Percentiles rank a stretch among this genome's conserved stretches.
These are phyloP conservation scores for Hippocampus guttulatus DNA, from an alignment of 2,113 vertebrate species.

Conservation along the genomic window DNA sequence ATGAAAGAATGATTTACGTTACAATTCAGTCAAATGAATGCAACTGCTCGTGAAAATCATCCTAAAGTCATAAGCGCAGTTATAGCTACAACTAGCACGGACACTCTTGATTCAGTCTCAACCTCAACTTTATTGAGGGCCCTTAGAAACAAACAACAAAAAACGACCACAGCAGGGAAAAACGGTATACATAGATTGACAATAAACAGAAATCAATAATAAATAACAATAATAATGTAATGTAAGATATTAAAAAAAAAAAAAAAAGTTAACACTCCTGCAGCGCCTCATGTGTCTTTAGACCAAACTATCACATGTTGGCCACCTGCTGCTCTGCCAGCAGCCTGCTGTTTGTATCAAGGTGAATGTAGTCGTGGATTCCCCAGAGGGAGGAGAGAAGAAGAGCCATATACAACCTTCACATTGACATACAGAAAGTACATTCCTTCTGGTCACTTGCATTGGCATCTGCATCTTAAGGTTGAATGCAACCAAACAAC, in stretches of 20 bases:
- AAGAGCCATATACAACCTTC: not conserved
- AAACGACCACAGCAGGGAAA: not conserved
- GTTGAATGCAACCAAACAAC: not conserved
- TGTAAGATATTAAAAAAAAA: too few relatives aligned
- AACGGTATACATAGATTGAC: too few relatives aligned
- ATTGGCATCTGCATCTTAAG: not conserved
- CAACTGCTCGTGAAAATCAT: not conserved
- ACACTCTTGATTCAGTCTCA: not conserved
- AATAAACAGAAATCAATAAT: too few relatives aligned
- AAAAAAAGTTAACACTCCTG: not conserved
- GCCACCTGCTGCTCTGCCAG: not conserved
- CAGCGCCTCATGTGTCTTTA: not conserved
- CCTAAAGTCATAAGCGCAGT: not conserved
- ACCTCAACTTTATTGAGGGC: not conserved
- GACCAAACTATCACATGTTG: not conserved
- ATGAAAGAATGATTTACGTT: not conserved
- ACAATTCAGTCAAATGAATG: not conserved
- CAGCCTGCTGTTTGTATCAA: not conserved
- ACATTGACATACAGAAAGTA: not conserved
- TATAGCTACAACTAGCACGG: not conserved
- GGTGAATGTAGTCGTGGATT: not conserved
- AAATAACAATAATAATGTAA: not conserved
- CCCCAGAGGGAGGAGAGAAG: not conserved
- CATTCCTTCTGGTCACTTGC: not conserved
- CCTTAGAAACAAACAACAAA: not conserved